Percentiles rank a stretch among this genome's conserved stretches.
These are phyloP conservation scores for Eupeodes latifasciatus DNA, from an alignment of 2,888 invertebrate species.

Conservation along the genomic window DNA sequence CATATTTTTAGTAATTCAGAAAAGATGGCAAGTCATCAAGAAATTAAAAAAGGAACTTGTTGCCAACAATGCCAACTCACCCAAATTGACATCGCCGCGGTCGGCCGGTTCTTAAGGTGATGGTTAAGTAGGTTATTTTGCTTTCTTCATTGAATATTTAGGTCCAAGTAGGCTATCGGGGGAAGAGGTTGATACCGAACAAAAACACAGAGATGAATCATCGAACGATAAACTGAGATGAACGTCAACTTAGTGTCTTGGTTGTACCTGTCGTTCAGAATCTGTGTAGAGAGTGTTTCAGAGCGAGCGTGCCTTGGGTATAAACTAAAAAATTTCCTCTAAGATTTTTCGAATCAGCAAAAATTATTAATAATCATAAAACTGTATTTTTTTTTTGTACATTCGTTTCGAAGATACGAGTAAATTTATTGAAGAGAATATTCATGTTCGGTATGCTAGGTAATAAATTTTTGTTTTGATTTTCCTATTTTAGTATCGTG, in stretches of 20 bases:
- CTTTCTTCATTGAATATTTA: conserved; percentile 68
- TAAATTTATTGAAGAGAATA: background rate
- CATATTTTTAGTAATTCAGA: conserved; percentile 3
- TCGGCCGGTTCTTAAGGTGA: conserved; percentile 13
- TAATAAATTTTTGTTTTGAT: background rate
- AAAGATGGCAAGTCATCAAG: conserved; percentile 29
- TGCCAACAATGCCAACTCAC: conserved; percentile 62
- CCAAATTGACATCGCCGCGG: background rate
- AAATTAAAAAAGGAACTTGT: conserved; percentile 26
- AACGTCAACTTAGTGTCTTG: conserved; percentile 61
- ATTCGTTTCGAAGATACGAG: no score
- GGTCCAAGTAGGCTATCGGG: background rate
- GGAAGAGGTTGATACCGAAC: background rate
- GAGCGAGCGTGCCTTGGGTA: conserved; percentile 60
- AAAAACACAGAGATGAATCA: conserved; percentile 48
- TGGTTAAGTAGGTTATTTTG: conserved; percentile 39
- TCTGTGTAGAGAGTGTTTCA: conserved; percentile 8
- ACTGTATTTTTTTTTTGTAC: no score
- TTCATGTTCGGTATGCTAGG: conserved; percentile 1
- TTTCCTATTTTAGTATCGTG: conserved; percentile 1
- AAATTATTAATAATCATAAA: no score
- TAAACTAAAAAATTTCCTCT: conserved; percentile 35
- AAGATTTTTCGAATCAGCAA: background rate
- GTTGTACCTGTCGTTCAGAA: conserved; percentile 61
- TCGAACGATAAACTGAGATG: conserved; percentile 58